A percentile compares a stretch with the other conserved stretches of the same genome.
Evolutionary conservation across 2,113 vertebrate genomes (phyloP).

Genomic region (Nycticorax nycticorax): DNA sequence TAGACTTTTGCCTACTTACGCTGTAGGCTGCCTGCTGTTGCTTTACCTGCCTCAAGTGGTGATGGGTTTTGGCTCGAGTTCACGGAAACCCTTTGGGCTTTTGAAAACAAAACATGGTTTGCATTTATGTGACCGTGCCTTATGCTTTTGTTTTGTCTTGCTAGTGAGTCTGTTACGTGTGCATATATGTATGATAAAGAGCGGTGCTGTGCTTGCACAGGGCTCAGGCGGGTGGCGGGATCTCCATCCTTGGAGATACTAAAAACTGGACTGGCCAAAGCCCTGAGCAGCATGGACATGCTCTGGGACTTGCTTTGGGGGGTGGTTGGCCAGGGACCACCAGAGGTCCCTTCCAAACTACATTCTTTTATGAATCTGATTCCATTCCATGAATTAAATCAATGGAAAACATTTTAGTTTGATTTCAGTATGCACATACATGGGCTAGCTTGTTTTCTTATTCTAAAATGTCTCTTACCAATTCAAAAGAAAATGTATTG

Average conservation of each 20-base stretch:
- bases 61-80: background rate
- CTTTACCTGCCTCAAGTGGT: background rate
- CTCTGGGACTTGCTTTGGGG: background rate
- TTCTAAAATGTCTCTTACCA: rapidly evolving
- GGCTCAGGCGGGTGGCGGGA: background rate
- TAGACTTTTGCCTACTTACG: background rate
- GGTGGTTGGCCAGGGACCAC: background rate
- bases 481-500: background rate
- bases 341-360: background rate
- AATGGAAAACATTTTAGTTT: background rate
- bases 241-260: background rate
- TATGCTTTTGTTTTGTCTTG: background rate
- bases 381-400: background rate
- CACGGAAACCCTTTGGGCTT: background rate
- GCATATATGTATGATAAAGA: background rate
- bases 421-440: background rate
- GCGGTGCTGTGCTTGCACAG: background rate
- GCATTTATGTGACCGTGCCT: background rate
- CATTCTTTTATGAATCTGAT: background rate
- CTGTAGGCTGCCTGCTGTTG: background rate
- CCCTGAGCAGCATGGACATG: background rate
- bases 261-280: background rate
- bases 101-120: background rate
- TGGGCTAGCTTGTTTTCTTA: background rate
- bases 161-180: background rate